A percentile compares a stretch with the other conserved stretches of the same genome.
phyloP scores from a whole-genome alignment of 2,888 invertebrate species.

The Neoitamus cyanurus region DNA sequence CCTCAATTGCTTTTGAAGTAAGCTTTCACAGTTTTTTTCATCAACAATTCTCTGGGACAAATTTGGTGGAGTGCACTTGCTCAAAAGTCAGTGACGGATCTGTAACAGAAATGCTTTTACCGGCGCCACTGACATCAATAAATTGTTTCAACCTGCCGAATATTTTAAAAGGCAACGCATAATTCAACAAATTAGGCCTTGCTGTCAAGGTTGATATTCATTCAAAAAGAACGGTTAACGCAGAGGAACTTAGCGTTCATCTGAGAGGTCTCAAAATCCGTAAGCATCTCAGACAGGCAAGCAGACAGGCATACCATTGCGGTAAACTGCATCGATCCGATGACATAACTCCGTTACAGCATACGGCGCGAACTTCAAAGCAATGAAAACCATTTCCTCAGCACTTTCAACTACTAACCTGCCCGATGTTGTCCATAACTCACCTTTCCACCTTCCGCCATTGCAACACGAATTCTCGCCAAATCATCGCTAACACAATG shows the following conservation, averaged over 20 bases:
- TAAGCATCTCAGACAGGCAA: too few relatives aligned
- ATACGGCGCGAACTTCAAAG: slow-evolving; percentile 24
- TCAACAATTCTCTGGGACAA: too few relatives aligned
- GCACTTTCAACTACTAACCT: background rate
- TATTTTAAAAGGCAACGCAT: too few relatives aligned
- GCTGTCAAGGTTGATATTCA: too few relatives aligned
- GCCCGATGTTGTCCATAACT: slow-evolving; percentile 13
- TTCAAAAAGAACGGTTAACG: background rate
- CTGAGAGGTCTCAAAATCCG: background rate
- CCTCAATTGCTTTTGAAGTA: too few relatives aligned
- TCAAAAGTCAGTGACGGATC: too few relatives aligned
- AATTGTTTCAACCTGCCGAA: too few relatives aligned
- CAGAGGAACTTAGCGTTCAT: background rate
- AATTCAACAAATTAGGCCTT: too few relatives aligned
- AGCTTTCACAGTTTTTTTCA: too few relatives aligned
- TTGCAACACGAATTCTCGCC: slow-evolving; percentile 21
- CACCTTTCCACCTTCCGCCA: slow-evolving; percentile 31
- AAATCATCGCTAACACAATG: background rate
- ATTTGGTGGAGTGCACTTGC: too few relatives aligned
- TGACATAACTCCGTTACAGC: slow-evolving; percentile 38
- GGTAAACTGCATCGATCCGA: background rate
- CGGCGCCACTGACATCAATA: too few relatives aligned
- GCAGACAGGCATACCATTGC: background rate
- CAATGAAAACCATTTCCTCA: background rate
- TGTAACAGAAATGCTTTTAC: too few relatives aligned